Conservation (phyloP, 2,888 invertebrate species). For the Dryomyza anilis region DNA sequence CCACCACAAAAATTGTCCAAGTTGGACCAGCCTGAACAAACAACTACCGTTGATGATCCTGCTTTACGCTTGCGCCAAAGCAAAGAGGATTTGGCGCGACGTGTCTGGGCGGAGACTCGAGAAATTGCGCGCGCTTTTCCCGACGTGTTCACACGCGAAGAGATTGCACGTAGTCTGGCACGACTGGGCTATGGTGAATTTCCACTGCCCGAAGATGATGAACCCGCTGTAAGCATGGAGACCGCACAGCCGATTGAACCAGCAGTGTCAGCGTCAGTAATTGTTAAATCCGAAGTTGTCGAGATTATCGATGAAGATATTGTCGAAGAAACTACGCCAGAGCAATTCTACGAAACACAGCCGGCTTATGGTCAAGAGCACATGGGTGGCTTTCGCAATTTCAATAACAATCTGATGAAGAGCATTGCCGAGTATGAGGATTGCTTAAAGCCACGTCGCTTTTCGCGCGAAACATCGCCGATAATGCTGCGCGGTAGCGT, state of each 20-base stretch:
- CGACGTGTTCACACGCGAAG: slow-evolving; percentile 57
- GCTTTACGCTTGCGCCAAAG: slow-evolving; percentile 33
- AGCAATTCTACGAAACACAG: slow-evolving; percentile 16
- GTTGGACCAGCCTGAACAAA: background rate
- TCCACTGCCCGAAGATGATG: slow-evolving; percentile 32
- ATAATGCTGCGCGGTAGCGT: slow-evolving; percentile 29
- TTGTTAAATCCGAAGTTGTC: slow-evolving; percentile 25
- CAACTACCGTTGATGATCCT: background rate
- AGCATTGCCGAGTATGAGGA: slow-evolving; percentile 55
- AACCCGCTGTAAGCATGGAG: background rate
- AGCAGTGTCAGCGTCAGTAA: too few relatives aligned
- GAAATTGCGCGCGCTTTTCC: slow-evolving; percentile 58
- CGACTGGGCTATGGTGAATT: slow-evolving; percentile 55
- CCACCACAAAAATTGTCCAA: background rate
- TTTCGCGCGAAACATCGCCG: slow-evolving; percentile 39
- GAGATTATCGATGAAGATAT: slow-evolving; percentile 9
- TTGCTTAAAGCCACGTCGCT: slow-evolving; percentile 43
- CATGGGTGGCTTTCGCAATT: slow-evolving; percentile 44
- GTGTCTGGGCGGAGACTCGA: slow-evolving; percentile 56
- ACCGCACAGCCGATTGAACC: background rate
- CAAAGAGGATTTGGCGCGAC: slow-evolving; percentile 53
- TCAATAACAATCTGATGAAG: slow-evolving; percentile 50
- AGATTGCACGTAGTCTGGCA: slow-evolving; percentile 53
- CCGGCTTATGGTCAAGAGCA: slow-evolving; percentile 1
- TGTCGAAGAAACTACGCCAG: slow-evolving; percentile 40